Conservation (phyloP, 2,888 invertebrate species). For the Lasius fuliginosus region DNA sequence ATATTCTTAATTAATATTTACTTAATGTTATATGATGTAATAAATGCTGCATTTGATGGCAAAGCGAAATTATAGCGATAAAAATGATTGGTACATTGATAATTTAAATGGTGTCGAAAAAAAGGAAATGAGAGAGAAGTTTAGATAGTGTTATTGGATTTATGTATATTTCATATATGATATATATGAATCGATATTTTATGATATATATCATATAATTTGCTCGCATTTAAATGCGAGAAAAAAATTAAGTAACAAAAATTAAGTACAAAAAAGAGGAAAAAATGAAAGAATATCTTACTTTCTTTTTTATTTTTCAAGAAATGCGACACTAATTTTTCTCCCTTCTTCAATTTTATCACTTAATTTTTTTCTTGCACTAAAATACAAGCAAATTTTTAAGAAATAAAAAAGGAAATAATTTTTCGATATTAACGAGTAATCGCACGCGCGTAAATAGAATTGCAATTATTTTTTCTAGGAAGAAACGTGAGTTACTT, state of each 20-base stretch:
- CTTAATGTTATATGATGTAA: neutral
- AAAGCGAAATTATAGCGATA: neutral
- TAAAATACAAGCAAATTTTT: neutral
- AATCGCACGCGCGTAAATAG: neutral
- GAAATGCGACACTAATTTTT: neutral
- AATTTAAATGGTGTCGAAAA: neutral
- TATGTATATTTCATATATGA: neutral
- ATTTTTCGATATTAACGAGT: neutral
- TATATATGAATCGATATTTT: neutral
- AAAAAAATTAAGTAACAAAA: too few relatives aligned
- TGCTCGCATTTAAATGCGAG: too few relatives aligned
- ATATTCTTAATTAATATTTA: conserved; percentile 16
- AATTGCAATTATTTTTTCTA: neutral
- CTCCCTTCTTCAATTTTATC: neutral
- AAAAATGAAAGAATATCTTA: neutral
- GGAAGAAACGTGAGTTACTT: neutral
- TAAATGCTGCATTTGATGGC: neutral
- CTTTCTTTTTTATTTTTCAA: neutral
- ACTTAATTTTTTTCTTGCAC: neutral
- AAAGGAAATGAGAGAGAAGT: neutral
- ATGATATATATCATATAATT: neutral
- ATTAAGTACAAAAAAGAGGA: too few relatives aligned
- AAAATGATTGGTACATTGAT: neutral
- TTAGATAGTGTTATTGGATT: neutral
- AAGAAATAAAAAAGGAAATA: neutral